Base-by-base conservation (phyloP, 2,113 vertebrate genomes). In the Odontesthes bonariensis region DNA sequence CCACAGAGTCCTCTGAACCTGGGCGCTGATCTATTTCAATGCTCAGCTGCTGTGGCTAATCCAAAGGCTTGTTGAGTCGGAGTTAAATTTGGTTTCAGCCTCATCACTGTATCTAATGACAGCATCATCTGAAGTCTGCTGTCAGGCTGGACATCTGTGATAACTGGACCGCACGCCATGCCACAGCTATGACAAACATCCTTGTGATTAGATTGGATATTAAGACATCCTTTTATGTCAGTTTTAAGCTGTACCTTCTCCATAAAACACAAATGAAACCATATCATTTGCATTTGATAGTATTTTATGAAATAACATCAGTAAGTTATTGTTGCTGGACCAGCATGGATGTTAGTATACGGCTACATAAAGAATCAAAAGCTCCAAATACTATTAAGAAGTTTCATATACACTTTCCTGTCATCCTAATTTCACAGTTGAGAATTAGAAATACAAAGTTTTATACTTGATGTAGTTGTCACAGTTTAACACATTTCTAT, bases 11-110 rank as follows among this genome's bases (percentile, higher is more conserved):
- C 33, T 65, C 31, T 69, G 20, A 23, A 79, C 56, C 64, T 69
- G 78, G 56, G 27, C 32, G 23, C 13, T 3, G 42, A 83, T 75
- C 79, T 90, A 85, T 89, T 92, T 93, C 75, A 81, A 90, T 70
- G 57, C 51, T 82, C 89, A 88, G 92, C 85, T 88, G 83, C 75
- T 17, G 9, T 27, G 32, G 33, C 49, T 79, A 68, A 81, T 85
- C 75, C 46, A 31, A 64, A 47, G 0, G 53, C 75, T 62, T 53
- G 69, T 81, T 75, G 52, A 69, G 72, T 83, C 78, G n/a, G 54
- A 77, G 88, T 89, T 92, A 79, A 90, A 86, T 38, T 47, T 31
- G 67, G 69, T 72, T 86, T 61, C 38, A 57, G 52, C 52, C 70
- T 85, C 52, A 78, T 81, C 23, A 8, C 60, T 42, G 42, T 38